A percentile compares a stretch with the other conserved stretches of the same genome.
Conservation (phyloP, 1,140 invertebrate genomes). For the Hylaeus volcanicus region DNA sequence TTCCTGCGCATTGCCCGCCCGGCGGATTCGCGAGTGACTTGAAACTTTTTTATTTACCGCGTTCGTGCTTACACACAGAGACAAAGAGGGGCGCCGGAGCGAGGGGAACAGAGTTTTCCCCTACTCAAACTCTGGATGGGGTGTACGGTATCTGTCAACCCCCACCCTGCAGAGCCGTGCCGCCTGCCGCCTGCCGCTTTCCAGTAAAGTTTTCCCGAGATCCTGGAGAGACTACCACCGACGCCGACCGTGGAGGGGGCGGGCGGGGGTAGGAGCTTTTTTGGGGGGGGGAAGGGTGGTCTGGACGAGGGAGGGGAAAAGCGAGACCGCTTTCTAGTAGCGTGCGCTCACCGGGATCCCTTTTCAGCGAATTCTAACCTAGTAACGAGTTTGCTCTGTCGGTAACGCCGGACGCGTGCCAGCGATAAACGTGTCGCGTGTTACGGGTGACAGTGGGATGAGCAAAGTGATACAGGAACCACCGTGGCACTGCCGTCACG, state of each 20-base stretch:
- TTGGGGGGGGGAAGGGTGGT: constrained; percentile 15
- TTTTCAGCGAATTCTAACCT: constrained; percentile 67
- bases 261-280: no score
- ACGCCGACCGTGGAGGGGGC: constrained; percentile 42
- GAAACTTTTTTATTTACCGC: constrained; percentile 78
- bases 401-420: constrained; percentile 65
- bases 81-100: constrained; percentile 38
- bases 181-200: constrained; percentile 63
- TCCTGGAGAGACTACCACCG: constrained; percentile 63
- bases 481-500: constrained; percentile 31
- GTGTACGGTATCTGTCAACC: constrained; percentile 57
- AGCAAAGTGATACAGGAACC: constrained; percentile 49
- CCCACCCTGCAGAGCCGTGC: constrained; percentile 43
- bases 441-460: constrained; percentile 59
- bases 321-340: constrained; percentile 56
- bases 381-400: constrained; percentile 66
- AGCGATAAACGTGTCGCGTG: constrained; percentile 65
- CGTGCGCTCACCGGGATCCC: constrained; percentile 59
- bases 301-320: constrained; percentile 57
- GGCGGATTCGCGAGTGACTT: constrained; percentile 65
- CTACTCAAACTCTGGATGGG: constrained; percentile 56
- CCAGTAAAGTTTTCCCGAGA: constrained; percentile 71
- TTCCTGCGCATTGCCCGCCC: constrained; percentile 61
- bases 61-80: constrained; percentile 59
- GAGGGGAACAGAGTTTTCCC: constrained; percentile 43